These are phyloP conservation scores for Lasiommata megera DNA, from an alignment of 2,888 invertebrate genomes.

Conservation along the genomic window DNA sequence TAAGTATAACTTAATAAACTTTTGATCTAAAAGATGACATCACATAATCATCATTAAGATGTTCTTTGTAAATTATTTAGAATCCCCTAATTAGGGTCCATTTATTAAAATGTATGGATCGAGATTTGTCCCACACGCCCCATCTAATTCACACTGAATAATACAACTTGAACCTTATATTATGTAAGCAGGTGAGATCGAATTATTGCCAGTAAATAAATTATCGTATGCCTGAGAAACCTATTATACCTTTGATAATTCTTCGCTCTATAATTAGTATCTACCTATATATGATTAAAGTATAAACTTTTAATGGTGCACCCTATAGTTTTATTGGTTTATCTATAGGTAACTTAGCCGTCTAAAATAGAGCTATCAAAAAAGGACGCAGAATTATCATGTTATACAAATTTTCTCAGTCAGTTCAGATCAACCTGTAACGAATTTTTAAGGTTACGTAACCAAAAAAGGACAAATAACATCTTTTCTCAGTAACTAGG, in stretches of 20 bases:
- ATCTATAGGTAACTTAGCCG: neutral
- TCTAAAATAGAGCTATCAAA: neutral
- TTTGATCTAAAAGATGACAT: too few species aligned
- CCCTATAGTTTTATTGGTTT: neutral
- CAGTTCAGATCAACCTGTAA: too few species aligned
- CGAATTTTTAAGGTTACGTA: too few species aligned
- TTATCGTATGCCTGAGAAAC: conserved; percentile 14
- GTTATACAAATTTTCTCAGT: too few species aligned
- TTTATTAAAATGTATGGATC: conserved; percentile 54
- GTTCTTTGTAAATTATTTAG: neutral
- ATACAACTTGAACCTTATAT: conserved; percentile 64
- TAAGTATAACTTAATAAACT: too few species aligned
- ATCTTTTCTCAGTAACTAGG: too few species aligned
- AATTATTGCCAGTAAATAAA: conserved; percentile 38
- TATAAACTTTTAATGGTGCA: neutral
- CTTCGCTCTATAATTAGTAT: neutral
- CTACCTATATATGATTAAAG: neutral
- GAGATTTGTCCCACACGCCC: conserved; percentile 44
- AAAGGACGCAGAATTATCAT: too few species aligned
- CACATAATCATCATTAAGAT: neutral
- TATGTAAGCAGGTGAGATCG: conserved; percentile 49
- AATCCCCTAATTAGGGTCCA: neutral
- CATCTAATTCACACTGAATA: conserved; percentile 67
- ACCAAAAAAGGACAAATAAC: too few species aligned
- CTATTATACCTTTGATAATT: conserved; percentile 2